A percentile compares a stretch with the other conserved stretches of the same genome.
Conservation (phyloP, 2,113 vertebrate genomes). For the Sapayoa aenigma region DNA sequence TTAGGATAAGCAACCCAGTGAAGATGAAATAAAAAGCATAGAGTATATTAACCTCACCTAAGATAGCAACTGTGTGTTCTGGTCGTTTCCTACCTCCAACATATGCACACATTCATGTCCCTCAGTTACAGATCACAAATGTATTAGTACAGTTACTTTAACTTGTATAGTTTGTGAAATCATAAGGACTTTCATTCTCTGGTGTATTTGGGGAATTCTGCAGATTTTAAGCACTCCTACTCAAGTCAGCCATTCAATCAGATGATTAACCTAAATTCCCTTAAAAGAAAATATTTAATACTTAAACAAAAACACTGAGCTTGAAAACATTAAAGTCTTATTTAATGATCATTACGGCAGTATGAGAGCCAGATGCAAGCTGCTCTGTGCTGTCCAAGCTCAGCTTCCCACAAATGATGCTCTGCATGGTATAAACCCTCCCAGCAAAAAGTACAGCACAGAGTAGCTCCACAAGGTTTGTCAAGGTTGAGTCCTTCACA, state of each 20-base stretch:
- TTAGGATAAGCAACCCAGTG: not conserved
- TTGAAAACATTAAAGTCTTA: not conserved
- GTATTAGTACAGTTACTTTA: not conserved
- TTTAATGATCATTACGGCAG: not conserved
- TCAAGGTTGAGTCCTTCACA: not conserved
- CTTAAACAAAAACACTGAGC: not conserved
- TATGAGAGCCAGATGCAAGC: not conserved
- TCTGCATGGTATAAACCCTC: not conserved
- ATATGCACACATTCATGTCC: not conserved
- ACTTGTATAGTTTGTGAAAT: not conserved
- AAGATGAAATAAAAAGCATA: not conserved
- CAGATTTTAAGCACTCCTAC: not conserved
- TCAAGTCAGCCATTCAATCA: not conserved
- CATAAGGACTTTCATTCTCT: not conserved
- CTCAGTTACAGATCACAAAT: not conserved
- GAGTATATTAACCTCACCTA: not conserved
- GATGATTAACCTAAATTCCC: not conserved
- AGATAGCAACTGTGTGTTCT: not conserved
- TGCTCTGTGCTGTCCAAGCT: not conserved
- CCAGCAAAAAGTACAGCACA: not conserved
- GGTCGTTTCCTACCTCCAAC: not conserved
- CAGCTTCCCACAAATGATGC: not conserved
- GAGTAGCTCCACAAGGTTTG: not conserved
- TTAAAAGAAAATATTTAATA: constrained; percentile 4
- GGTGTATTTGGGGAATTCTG: not conserved